Evolutionary conservation across 2,797 vertebrate species (phyloP).

Genomic region (Mormyrus proboscirostris): DNA sequence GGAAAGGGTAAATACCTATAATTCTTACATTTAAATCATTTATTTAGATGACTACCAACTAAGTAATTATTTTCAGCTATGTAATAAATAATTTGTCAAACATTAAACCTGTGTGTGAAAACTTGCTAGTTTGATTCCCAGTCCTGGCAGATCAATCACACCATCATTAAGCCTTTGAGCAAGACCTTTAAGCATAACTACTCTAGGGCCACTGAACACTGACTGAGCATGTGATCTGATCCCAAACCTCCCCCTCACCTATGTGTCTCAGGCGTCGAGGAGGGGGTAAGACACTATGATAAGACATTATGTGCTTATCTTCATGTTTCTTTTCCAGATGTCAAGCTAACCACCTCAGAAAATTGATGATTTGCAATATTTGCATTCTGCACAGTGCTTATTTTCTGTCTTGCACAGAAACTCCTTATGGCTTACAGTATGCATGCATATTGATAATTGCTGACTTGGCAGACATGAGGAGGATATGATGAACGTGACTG

Average conservation of each 20-base stretch:
- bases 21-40: neutral
- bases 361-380: neutral
- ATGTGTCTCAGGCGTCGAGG: neutral
- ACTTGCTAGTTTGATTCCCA: neutral
- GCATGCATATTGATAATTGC: neutral
- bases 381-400: neutral
- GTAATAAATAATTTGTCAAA: neutral
- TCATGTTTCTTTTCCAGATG: neutral
- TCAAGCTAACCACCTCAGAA: neutral
- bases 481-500: neutral
- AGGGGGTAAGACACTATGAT: too few species aligned
- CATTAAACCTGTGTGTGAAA: neutral
- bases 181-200: neutral
- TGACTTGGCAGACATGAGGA: neutral
- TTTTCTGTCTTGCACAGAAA: neutral
- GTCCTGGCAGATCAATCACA: neutral
- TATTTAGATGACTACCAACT: neutral
- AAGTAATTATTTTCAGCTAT: neutral
- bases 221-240: neutral
- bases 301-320: neutral
- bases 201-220: neutral
- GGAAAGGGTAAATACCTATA: neutral
- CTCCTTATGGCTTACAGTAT: neutral
- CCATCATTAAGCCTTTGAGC: neutral
- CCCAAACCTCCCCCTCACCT: neutral